Conservation (phyloP, 2,113 vertebrate species). For the Neomonachus schauinslandi region DNA sequence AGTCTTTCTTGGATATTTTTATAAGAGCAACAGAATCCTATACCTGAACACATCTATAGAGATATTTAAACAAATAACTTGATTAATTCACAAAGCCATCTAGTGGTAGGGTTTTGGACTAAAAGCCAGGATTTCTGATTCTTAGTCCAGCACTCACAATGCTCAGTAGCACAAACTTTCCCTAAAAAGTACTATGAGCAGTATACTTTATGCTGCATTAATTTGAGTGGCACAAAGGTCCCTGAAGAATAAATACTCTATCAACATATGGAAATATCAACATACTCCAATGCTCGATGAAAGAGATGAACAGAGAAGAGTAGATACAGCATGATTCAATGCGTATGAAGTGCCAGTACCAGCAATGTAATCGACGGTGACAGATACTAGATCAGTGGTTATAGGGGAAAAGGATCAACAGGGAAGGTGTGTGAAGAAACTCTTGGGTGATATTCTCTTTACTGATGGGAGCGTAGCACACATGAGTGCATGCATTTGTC, state of each 20-base stretch:
- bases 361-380: not conserved
- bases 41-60: not conserved
- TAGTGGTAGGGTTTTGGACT: not conserved
- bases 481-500: not conserved
- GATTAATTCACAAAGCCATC: not conserved
- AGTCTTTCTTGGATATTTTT: not conserved
- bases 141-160: not conserved
- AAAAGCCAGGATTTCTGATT: slow-evolving; percentile 12
- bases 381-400: not conserved
- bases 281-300: not conserved
- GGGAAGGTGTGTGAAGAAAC: not conserved
- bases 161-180: not conserved
- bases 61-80: not conserved
- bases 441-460: not conserved
- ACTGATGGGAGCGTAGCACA: not conserved
- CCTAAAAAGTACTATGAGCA: not conserved
- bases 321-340: accelerated
- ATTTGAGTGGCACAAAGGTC: not conserved
- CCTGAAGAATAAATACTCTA: not conserved
- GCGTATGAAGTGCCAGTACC: not conserved
- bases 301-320: not conserved
- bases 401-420: too few relatives aligned
- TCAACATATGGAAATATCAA: not conserved
- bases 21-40: not conserved
- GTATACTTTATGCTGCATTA: too few relatives aligned